phyloP scores from a whole-genome alignment of 2,797 vertebrate genomes.

The Sparidentex hasta region DNA sequence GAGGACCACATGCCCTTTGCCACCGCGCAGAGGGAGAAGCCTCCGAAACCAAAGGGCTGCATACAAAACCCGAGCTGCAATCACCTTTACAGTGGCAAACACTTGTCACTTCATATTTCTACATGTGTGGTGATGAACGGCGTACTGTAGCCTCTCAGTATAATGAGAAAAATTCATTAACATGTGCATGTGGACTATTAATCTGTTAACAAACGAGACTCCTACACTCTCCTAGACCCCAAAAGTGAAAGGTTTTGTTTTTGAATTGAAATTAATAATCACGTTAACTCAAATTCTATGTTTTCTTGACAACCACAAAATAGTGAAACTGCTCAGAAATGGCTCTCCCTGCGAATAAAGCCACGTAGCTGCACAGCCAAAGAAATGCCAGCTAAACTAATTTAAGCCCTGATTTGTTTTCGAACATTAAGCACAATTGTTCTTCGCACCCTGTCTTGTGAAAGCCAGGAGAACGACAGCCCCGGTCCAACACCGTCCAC shows the following conservation, averaged over 20 bases:
- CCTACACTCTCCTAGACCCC: not conserved
- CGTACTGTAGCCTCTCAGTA: slow-evolving; percentile 24
- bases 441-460: slow-evolving; percentile 1
- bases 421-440: slow-evolving; percentile 9
- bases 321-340: not conserved
- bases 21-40: slow-evolving; percentile 58
- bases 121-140: slow-evolving; percentile 40
- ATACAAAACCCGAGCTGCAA: slow-evolving; percentile 47
- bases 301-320: not conserved
- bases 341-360: not conserved
- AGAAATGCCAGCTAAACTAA: not conserved
- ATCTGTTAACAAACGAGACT: slow-evolving; percentile 27
- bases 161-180: slow-evolving; percentile 43
- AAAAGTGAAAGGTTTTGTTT: not conserved
- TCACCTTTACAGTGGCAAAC: slow-evolving; percentile 50
- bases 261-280: not conserved
- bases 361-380: not conserved
- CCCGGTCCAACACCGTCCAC: slow-evolving; percentile 25
- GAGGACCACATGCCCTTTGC: slow-evolving; percentile 70
- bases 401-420: slow-evolving; percentile 15
- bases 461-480: slow-evolving; percentile 31
- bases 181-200: slow-evolving; percentile 28
- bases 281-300: not conserved
- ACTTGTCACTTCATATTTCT: slow-evolving; percentile 60
- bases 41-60: slow-evolving; percentile 18